Conservation (phyloP, 2,113 vertebrate genomes). For the Phylloscopus whistleri region DNA sequence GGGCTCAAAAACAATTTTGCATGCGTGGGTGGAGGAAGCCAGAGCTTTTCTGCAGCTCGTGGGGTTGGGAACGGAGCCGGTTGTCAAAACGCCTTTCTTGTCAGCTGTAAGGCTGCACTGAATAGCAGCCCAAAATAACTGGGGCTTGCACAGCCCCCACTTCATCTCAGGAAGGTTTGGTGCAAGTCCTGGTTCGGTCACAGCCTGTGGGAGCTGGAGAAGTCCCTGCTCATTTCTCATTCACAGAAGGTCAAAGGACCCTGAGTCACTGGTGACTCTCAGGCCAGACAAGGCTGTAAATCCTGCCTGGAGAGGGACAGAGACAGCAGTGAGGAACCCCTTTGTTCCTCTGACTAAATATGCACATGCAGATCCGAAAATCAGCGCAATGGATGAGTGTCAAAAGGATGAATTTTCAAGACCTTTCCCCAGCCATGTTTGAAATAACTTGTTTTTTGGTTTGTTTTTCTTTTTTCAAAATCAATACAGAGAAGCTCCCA, state of each 20-base stretch:
- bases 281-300: not conserved
- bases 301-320: not conserved
- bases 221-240: not conserved
- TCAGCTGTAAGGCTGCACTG: conserved; percentile 1
- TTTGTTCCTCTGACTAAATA: not conserved
- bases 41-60: not conserved
- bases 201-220: not conserved
- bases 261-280: not conserved
- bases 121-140: conserved; percentile 38
- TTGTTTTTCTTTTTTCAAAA: not conserved
- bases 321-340: not conserved
- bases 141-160: not conserved
- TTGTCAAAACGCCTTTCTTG: conserved; percentile 46
- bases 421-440: not conserved
- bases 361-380: not conserved
- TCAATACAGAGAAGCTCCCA: conserved; percentile 6
- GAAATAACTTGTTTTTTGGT: not conserved
- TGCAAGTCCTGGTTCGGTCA: not conserved
- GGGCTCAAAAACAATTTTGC: conserved; percentile 62
- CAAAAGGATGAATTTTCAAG: conserved; percentile 16
- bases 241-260: not conserved
- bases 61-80: conserved; percentile 17
- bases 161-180: not conserved
- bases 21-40: conserved; percentile 43
- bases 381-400: not conserved